Percentiles rank a stretch among this genome's conserved stretches.
These are phyloP conservation scores for Sebastes baramenuke DNA, from an alignment of 2,797 vertebrate genomes.

Conservation along the genomic window DNA sequence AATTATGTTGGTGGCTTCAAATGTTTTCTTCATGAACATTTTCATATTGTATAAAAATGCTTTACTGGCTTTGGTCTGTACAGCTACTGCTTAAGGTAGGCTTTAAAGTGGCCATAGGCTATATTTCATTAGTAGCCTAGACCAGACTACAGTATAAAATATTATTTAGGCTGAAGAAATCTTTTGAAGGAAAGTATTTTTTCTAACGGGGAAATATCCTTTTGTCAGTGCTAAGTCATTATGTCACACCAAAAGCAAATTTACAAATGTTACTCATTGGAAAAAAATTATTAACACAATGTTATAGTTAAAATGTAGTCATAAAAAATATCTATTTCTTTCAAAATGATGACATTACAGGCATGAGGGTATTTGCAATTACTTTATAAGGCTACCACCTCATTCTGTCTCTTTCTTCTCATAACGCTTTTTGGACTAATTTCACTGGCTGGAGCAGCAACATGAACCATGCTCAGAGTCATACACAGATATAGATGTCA, in stretches of 20 bases:
- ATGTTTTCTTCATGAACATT: slow-evolving; percentile 11
- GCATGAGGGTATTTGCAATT: background rate
- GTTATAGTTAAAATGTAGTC: background rate
- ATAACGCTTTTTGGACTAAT: background rate
- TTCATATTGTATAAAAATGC: background rate
- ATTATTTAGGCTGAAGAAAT: background rate
- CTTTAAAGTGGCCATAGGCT: background rate
- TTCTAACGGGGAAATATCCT: background rate
- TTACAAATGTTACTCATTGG: background rate
- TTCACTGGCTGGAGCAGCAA: background rate
- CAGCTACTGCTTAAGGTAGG: background rate
- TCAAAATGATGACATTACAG: background rate
- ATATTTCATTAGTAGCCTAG: background rate
- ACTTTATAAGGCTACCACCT: background rate
- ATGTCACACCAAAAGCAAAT: background rate
- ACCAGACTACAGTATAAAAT: background rate
- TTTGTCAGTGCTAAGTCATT: background rate
- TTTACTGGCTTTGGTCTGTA: slow-evolving; percentile 12
- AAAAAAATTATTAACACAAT: too few species aligned
- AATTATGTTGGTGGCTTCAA: slow-evolving; percentile 37
- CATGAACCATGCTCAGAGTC: background rate
- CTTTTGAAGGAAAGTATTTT: background rate
- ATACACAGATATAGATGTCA: background rate
- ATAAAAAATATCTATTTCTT: background rate
- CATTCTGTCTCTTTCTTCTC: background rate